Percentiles rank a stretch among this genome's conserved stretches.
Conservation (phyloP, 2,113 vertebrate species). For the Menidia beryllina region DNA sequence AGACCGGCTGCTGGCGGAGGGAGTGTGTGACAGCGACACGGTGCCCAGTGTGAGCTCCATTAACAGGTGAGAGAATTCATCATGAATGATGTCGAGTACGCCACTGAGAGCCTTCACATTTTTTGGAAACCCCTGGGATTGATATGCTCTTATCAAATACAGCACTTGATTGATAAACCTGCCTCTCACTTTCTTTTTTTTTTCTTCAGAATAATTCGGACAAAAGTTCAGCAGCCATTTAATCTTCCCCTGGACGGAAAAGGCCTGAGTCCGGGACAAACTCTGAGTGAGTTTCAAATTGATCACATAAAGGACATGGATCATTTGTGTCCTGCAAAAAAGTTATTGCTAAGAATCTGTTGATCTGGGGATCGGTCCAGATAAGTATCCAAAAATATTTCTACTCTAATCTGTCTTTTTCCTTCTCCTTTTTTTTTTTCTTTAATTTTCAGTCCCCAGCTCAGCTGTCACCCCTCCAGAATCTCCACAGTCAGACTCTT, state of each 20-base stretch:
- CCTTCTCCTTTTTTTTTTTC: slow-evolving; percentile 5
- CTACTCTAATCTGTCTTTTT: slow-evolving; percentile 2
- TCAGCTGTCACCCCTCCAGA: slow-evolving; percentile 91
- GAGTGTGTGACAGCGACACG: slow-evolving; percentile 89
- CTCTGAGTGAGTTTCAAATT: slow-evolving; percentile 84
- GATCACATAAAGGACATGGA: slow-evolving; percentile 3
- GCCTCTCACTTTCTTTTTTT: too few species aligned
- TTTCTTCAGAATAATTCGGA: slow-evolving; percentile 88
- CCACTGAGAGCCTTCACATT: background rate
- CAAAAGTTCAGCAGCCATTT: slow-evolving; percentile 92
- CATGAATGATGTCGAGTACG: slow-evolving; percentile 13
- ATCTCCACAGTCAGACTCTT: slow-evolving; percentile 90
- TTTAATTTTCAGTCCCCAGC: slow-evolving; percentile 84
- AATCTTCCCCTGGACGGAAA: slow-evolving; percentile 91
- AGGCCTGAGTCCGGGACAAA: slow-evolving; percentile 89
- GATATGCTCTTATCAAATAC: background rate
- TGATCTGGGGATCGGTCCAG: background rate
- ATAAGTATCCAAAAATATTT: slow-evolving; percentile 10
- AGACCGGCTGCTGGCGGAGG: slow-evolving; percentile 88
- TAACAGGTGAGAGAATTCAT: slow-evolving; percentile 83
- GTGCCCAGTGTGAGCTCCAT: slow-evolving; percentile 94
- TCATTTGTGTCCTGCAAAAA: slow-evolving; percentile 8
- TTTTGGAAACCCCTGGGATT: background rate
- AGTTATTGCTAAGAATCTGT: slow-evolving; percentile 50
- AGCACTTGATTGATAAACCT: background rate